A percentile compares a stretch with the other conserved stretches of the same genome.
Conservation (phyloP, 92 coral and sea anemone species). For the Montipora capitata region DNA sequence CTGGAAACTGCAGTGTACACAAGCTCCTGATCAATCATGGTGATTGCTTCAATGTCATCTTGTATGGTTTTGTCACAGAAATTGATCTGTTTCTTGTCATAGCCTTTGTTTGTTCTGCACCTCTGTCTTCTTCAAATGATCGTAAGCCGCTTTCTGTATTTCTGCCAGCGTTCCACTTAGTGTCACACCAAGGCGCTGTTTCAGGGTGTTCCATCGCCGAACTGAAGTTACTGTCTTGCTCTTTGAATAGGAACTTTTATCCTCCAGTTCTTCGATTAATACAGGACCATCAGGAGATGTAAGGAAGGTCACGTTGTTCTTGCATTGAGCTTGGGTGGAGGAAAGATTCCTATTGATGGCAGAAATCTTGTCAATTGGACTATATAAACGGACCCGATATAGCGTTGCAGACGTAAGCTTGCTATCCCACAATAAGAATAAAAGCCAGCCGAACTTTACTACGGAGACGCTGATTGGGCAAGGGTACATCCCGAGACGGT, state of each 20-base stretch:
- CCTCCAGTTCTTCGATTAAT: constrained; percentile 3
- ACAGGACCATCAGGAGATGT: constrained; percentile 64
- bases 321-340: neutral
- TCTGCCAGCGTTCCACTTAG: neutral
- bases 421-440: constrained; percentile 26
- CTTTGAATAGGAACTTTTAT: neutral
- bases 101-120: no score
- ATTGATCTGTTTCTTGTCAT: no score
- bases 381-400: constrained; percentile 26
- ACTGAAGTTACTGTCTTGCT: no score
- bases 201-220: neutral
- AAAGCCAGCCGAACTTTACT: constrained; percentile 67
- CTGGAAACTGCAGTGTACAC: constrained; percentile 46
- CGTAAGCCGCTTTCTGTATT: no score
- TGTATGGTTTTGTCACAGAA: no score
- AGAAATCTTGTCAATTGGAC: constrained; percentile 72
- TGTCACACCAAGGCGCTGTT: constrained; percentile 6
- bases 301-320: constrained; percentile 25
- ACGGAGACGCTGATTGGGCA: constrained; percentile 64
- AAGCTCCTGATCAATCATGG: constrained; percentile 55
- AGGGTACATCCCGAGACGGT: constrained; percentile 78
- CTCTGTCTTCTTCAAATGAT: no score
- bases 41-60: constrained; percentile 30
- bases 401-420: no score
- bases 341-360: constrained; percentile 54